phyloP scores from a whole-genome alignment of 1,140 invertebrate genomes.

The Eumaeus atala region DNA sequence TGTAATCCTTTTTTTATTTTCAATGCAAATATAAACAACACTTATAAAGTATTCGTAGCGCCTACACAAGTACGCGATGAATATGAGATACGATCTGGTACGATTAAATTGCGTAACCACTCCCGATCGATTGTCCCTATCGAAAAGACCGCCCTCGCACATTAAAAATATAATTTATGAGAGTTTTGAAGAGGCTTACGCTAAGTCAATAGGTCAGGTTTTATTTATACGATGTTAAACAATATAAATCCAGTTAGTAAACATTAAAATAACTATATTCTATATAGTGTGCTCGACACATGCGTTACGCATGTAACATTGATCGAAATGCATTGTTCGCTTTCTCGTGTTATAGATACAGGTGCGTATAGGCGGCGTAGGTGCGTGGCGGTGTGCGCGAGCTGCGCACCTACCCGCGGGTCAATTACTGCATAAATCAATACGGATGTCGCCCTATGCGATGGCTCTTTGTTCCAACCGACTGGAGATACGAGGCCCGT shows the following conservation, averaged over 20 bases:
- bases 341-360: conserved; percentile 36
- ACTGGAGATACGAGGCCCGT: conserved; percentile 66
- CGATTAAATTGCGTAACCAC: conserved; percentile 8
- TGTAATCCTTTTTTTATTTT: no score
- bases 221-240: conserved; percentile 32
- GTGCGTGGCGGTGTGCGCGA: conserved; percentile 54
- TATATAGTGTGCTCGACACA: conserved; percentile 15
- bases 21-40: no score
- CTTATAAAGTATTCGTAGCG: no score
- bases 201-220: conserved; percentile 46
- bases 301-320: conserved; percentile 21
- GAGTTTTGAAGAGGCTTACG: conserved; percentile 33
- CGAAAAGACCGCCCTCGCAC: conserved; percentile 40
- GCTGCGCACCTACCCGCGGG: conserved; percentile 62
- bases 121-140: conserved; percentile 26
- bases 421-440: conserved; percentile 73
- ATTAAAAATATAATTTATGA: conserved; percentile 50
- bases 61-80: not conserved
- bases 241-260: conserved; percentile 22
- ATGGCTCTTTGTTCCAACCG: conserved; percentile 66
- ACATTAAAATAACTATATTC: conserved; percentile 17
- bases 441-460: conserved; percentile 68
- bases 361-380: conserved; percentile 47
- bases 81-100: conserved; percentile 6
- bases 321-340: conserved; percentile 42